Evolutionary conservation across 2,888 invertebrate genomes (phyloP), one percentile per base, ranked within the genome.

Genomic region (Mesochorus sp.): DNA sequence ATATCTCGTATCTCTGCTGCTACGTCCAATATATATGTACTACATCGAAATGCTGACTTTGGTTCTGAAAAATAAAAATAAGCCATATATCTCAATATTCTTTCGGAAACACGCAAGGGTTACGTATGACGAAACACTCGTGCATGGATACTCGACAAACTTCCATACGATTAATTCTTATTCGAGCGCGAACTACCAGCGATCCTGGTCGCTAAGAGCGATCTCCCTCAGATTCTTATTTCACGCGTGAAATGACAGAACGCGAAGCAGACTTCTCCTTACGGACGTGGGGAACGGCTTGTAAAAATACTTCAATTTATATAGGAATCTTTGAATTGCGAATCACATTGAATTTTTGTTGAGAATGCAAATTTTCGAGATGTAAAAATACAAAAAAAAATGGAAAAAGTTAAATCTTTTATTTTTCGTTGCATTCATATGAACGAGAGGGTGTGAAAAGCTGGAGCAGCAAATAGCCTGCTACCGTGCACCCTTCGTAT

Each of bases 111-210:
- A 62, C 31, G 21, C 24, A 21, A 14, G 62, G 55, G n/a, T 62
- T n/a, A 19, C 12, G n/a, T n/a, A 49, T 66, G 68, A 66, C 51
- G 51, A 66, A 66, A n/a, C n/a, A n/a, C n/a, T n/a, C 64, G 70
- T 44, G 21, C 2, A 28, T 31, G 70, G 6, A 70, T 71, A 66
- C 64, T 74, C 74, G 70, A 74, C 75, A 66, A 59, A 51, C 59
- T 78, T 78, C 78, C 78, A 47, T 78, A 28, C 78, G 74, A 78
- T 78, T 78, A 66, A 78, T 44, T 74, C 66, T 78, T 51, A 59
- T 26, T 74, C 74, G 74, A 74, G 78, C 53, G 66, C 55, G 55
- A 51, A 67, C 44, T 44, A 37, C 70, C 68, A 70, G 28, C 55
- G n/a, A 21, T 17, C 2, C 26, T 31, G 53, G 5, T 47, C 28